Evolutionary conservation across 2,797 vertebrate genomes (phyloP).

Genomic region (Glyptemys insculpta): DNA sequence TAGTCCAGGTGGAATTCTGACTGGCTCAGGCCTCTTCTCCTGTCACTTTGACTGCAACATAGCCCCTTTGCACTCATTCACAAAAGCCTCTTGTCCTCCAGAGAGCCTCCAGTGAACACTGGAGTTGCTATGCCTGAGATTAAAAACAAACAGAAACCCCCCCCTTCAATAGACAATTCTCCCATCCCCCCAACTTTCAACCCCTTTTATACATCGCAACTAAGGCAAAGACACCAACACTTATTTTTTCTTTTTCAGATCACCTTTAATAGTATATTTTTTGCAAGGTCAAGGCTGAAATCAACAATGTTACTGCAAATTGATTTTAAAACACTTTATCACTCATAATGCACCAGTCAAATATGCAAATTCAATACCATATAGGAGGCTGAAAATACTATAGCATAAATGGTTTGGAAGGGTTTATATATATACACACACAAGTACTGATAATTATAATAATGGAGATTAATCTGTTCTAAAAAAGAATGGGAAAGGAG

Average conservation of each 20-base stretch:
- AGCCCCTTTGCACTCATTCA: not conserved
- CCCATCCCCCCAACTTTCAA: not conserved
- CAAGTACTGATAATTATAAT: not conserved
- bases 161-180: not conserved
- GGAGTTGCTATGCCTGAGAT: not conserved
- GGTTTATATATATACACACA: too few relatives aligned
- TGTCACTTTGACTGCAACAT: not conserved
- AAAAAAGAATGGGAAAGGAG: not conserved
- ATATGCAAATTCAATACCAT: not conserved
- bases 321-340: not conserved
- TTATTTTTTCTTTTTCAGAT: not conserved
- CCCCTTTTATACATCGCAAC: not conserved
- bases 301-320: constrained; percentile 2
- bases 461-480: not conserved
- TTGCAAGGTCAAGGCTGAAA: constrained; percentile 12
- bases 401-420: not conserved
- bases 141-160: not conserved
- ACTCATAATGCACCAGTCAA: not conserved
- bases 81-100: not conserved
- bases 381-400: not conserved
- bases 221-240: not conserved
- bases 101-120: not conserved
- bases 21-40: too few relatives aligned
- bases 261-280: constrained; percentile 13
- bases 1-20: not conserved